Evolutionary conservation across 2,113 vertebrate genomes (phyloP).

Genomic region (Dascyllus trimaculatus): DNA sequence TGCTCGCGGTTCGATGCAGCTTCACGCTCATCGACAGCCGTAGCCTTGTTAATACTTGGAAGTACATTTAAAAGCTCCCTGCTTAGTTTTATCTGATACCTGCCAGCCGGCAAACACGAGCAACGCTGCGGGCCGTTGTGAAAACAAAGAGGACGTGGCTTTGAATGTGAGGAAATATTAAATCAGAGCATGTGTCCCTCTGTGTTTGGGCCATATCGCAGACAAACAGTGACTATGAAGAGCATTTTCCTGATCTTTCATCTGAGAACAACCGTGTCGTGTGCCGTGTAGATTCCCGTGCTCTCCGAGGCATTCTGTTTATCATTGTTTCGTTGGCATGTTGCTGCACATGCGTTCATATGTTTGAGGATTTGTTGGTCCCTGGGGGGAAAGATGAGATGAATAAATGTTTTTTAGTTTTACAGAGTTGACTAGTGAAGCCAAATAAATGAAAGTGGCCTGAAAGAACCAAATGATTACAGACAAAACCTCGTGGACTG

Average conservation of each 20-base stretch:
- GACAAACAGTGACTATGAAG: not conserved
- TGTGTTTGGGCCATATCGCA: not conserved
- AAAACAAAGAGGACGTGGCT: not conserved
- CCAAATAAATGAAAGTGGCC: not conserved
- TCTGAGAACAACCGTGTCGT: too few relatives aligned
- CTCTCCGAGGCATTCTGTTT: not conserved
- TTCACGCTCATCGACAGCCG: not conserved
- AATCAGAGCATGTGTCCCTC: constrained; percentile 13
- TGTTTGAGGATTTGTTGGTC: too few relatives aligned
- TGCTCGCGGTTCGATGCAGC: not conserved
- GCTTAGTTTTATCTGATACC: not conserved
- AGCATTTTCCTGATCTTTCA: not conserved
- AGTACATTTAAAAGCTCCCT: not conserved
- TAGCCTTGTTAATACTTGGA: not conserved
- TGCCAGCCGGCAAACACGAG: not conserved
- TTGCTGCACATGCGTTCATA: too few relatives aligned
- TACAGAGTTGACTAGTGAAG: not conserved
- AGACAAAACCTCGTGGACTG: constrained; percentile 1
- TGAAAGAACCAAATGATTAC: not conserved
- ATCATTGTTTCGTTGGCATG: not conserved
- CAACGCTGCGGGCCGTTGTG: not conserved
- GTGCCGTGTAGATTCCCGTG: not conserved
- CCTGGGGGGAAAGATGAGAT: too few relatives aligned
- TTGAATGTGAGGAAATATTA: constrained; percentile 3
- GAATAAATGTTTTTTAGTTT: too few relatives aligned